These are phyloP conservation scores for Diglossa cyanea DNA, from an alignment of 2,797 vertebrate species.

Conservation along the genomic window DNA sequence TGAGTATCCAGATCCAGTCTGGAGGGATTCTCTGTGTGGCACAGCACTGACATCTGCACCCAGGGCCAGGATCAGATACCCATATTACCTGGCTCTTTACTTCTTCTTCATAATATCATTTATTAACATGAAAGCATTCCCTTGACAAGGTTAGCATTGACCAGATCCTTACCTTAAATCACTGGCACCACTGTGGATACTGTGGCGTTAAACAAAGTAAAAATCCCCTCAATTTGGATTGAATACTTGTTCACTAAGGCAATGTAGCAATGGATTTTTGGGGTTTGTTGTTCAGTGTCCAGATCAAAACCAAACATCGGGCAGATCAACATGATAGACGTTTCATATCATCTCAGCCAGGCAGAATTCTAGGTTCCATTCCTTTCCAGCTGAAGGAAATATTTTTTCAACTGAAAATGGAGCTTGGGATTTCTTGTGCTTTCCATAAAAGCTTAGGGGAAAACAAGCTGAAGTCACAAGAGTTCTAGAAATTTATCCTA, in stretches of 20 bases:
- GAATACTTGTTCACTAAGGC: neutral
- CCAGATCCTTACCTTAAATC: neutral
- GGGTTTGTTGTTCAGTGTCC: neutral
- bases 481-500: neutral
- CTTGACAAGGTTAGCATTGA: neutral
- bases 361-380: neutral
- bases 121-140: neutral
- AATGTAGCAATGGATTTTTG: neutral
- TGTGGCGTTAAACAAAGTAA: neutral
- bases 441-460: neutral
- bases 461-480: neutral
- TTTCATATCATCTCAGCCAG: neutral
- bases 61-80: fast-evolving
- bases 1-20: neutral
- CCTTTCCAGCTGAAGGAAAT: neutral
- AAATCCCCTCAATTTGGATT: neutral
- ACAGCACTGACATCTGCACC: neutral
- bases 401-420: neutral
- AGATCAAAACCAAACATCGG: neutral
- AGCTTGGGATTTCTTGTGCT: neutral
- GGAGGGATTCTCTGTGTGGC: neutral
- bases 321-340: neutral
- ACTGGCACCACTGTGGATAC: neutral
- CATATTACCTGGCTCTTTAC: neutral
- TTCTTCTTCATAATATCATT: neutral